Conservation (phyloP, 2,888 invertebrate genomes). For the Drosophila antonietae region DNA sequence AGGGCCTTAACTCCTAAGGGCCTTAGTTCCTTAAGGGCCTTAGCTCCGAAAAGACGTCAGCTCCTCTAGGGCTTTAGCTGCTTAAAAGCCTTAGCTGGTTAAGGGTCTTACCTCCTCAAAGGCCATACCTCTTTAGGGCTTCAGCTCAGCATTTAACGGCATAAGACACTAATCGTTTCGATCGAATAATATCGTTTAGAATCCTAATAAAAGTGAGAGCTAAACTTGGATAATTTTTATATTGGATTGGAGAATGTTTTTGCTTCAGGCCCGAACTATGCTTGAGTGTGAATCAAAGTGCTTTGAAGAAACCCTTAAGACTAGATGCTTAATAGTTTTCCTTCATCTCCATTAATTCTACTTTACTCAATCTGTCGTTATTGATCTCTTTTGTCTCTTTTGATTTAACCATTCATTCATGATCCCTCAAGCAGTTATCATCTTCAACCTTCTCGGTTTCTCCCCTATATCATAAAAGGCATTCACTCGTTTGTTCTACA, state of each 20-base stretch:
- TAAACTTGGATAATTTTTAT: too few relatives aligned
- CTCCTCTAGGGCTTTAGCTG: not conserved
- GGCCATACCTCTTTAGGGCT: not conserved
- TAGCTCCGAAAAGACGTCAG: too few relatives aligned
- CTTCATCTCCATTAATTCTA: not conserved
- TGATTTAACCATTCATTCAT: not conserved
- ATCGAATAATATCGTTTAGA: too few relatives aligned
- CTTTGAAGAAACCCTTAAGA: too few relatives aligned
- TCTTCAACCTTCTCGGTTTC: not conserved
- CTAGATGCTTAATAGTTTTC: too few relatives aligned
- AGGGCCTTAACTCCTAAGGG: not conserved
- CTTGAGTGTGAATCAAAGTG: not conserved
- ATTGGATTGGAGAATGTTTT: too few relatives aligned
- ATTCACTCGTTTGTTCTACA: not conserved
- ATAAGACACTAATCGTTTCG: too few relatives aligned
- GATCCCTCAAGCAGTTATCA: not conserved
- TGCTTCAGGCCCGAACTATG: not conserved
- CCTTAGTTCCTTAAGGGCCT: not conserved
- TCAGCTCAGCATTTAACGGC: too few relatives aligned
- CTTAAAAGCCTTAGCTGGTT: not conserved
- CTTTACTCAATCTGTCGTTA: too few relatives aligned
- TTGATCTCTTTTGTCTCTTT: too few relatives aligned
- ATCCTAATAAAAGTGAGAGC: too few relatives aligned
- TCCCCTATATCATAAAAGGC: too few relatives aligned
- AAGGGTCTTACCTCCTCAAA: not conserved